Conservation (phyloP, 2,797 vertebrate species). For the Hephaestus fuliginosus region DNA sequence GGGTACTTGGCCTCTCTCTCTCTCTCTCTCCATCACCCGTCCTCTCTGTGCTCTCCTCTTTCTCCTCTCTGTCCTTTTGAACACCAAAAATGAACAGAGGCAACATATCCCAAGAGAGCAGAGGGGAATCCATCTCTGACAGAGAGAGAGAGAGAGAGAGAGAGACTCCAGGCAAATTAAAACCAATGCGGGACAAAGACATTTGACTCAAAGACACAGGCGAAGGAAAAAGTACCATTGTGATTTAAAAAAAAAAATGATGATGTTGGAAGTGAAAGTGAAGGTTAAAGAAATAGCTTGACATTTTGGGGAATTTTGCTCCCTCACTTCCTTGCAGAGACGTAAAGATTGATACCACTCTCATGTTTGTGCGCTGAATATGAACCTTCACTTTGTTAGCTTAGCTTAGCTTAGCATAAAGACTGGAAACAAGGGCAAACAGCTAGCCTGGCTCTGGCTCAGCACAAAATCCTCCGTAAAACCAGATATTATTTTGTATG, state of each 20-base stretch:
- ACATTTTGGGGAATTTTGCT: neutral
- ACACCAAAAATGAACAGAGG: conserved; percentile 57
- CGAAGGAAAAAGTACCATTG: neutral
- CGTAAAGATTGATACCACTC: neutral
- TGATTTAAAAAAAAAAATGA: neutral
- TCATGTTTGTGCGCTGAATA: neutral
- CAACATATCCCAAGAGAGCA: conserved; percentile 50
- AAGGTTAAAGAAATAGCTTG: neutral
- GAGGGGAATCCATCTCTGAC: conserved; percentile 69
- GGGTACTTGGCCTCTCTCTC: neutral
- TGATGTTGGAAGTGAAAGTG: neutral
- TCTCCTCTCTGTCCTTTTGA: conserved; percentile 54
- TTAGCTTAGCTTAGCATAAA: neutral
- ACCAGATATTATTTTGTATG: no score
- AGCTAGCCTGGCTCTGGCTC: neutral
- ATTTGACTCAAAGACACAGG: neutral
- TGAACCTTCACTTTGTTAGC: neutral
- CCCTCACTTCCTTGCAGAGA: neutral
- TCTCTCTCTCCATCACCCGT: neutral
- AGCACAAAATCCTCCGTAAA: no score
- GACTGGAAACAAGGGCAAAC: neutral
- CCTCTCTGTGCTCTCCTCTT: neutral
- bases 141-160: neutral
- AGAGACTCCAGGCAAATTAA: neutral
- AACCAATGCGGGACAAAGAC: neutral